These are phyloP conservation scores for Bungarus multicinctus DNA, from an alignment of 2,113 vertebrate species.

Conservation along the genomic window DNA sequence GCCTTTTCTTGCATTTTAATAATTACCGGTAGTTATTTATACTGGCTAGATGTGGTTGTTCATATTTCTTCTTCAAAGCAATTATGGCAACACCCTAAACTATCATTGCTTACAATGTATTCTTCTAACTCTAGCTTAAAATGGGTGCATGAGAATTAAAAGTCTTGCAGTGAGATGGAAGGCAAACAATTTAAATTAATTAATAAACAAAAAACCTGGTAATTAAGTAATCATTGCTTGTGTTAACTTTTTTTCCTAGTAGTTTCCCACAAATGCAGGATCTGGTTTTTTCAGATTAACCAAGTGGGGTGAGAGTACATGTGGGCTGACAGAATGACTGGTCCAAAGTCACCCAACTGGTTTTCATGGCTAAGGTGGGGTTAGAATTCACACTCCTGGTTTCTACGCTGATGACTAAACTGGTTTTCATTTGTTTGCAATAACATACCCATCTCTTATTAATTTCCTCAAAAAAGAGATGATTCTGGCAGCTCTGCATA, in stretches of 20 bases:
- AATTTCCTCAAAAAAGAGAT: background rate
- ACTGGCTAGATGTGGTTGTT: background rate
- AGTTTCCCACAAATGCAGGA: background rate
- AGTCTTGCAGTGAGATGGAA: background rate
- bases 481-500: background rate
- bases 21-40: background rate
- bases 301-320: background rate
- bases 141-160: background rate
- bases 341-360: background rate
- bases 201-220: background rate
- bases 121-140: background rate
- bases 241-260: background rate
- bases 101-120: background rate
- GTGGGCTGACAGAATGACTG: background rate
- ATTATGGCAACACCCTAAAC: background rate
- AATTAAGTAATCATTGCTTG: background rate
- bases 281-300: background rate
- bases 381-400: background rate
- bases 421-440: background rate
- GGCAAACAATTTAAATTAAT: background rate
- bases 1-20: background rate
- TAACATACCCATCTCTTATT: background rate
- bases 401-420: background rate
- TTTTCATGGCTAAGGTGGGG: background rate
- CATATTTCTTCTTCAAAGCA: background rate